A percentile compares a stretch with the other conserved stretches of the same genome.
phyloP scores from a whole-genome alignment of 2,888 invertebrate genomes.

The Drosophila affinis region DNA sequence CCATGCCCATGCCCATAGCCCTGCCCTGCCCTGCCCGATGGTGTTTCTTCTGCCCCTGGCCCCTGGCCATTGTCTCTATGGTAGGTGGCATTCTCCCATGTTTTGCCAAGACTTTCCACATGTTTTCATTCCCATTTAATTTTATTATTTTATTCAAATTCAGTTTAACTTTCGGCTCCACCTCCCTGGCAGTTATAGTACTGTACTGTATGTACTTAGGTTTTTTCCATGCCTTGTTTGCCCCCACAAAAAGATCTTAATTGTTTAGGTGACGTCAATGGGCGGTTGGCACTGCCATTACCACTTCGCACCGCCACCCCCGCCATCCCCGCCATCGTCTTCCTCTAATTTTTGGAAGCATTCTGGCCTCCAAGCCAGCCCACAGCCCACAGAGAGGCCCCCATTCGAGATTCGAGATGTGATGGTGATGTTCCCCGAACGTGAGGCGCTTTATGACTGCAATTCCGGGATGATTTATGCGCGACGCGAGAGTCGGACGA shows the following conservation, averaged over 20 bases:
- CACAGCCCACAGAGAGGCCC: conserved; percentile 45
- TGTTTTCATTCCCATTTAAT: conserved; percentile 64
- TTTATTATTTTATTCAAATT: conserved; percentile 64
- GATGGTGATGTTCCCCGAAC: conserved; percentile 26
- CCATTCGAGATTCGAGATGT: conserved; percentile 47
- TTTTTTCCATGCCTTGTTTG: conserved; percentile 64
- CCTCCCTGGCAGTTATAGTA: conserved; percentile 1
- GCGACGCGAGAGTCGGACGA: conserved; percentile 60
- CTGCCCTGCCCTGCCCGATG: background rate
- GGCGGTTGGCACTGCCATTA: conserved; percentile 35
- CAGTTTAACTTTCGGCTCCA: conserved; percentile 37
- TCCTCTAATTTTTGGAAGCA: conserved; percentile 31
- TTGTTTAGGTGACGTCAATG: conserved; percentile 76
- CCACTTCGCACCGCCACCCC: conserved; percentile 9
- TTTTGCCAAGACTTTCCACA: conserved; percentile 61
- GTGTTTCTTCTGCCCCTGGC: conserved; percentile 19
- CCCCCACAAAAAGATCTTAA: conserved; percentile 45
- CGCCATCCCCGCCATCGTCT: conserved; percentile 5
- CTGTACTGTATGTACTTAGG: conserved; percentile 35
- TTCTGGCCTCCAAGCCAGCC: conserved; percentile 14
- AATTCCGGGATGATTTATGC: conserved; percentile 62
- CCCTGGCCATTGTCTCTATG: conserved; percentile 8
- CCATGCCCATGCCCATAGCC: background rate
- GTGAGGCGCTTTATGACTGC: conserved; percentile 58
- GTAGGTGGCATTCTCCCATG: conserved; percentile 69